These are phyloP conservation scores for Hystrix cristata DNA, from an alignment of 2,113 vertebrate genomes.

Conservation along the genomic window DNA sequence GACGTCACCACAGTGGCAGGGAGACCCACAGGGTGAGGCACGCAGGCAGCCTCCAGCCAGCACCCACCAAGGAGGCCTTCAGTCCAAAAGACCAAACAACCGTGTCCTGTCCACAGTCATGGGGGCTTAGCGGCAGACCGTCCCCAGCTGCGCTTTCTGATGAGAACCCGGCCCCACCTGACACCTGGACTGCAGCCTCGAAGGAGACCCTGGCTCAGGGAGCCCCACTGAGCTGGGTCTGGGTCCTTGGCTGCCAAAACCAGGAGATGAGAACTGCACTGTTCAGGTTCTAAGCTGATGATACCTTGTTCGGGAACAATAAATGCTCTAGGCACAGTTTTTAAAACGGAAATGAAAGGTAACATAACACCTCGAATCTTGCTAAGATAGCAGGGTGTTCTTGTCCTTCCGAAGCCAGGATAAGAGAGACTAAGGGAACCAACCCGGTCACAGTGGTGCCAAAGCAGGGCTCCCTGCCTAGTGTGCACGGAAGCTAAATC, in stretches of 20 bases:
- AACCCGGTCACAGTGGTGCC: conserved; percentile 88
- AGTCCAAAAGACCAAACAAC: background rate
- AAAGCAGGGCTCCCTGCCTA: background rate
- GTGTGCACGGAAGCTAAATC: background rate
- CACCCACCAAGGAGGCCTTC: background rate
- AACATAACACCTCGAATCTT: conserved; percentile 94
- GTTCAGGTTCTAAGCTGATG: background rate
- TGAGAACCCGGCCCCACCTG: background rate
- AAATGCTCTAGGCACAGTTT: conserved; percentile 91
- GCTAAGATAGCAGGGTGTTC: conserved; percentile 94
- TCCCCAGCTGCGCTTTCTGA: background rate
- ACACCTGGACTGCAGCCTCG: background rate
- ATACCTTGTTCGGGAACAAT: background rate
- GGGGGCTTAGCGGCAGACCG: background rate
- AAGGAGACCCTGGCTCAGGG: background rate
- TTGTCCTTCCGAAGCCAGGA: conserved; percentile 93
- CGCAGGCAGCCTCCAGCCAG: background rate
- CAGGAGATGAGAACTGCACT: background rate
- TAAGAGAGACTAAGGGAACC: conserved; percentile 93
- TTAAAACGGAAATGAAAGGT: conserved; percentile 94
- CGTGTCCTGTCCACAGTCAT: background rate
- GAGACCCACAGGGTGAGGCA: background rate
- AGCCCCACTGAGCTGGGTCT: background rate
- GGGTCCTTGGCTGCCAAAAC: background rate
- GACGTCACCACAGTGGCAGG: background rate